Evolutionary conservation across 1,140 invertebrate species (phyloP), one percentile per base, ranked within the genome.

Genomic region (Elysia chlorotica): DNA sequence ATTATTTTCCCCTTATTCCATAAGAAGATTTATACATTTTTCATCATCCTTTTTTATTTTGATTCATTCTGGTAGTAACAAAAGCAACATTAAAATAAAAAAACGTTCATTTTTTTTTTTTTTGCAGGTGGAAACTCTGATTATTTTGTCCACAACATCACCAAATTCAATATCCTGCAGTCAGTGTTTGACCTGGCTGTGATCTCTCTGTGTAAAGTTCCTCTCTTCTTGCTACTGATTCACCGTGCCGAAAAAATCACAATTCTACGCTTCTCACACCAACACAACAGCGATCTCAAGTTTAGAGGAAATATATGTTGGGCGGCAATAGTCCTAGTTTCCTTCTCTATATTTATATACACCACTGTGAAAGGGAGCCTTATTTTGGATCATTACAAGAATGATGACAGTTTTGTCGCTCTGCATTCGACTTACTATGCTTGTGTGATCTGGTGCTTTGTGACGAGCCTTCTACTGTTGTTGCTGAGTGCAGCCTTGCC

Each of bases 161-260:
- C 74, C 17, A 33, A 78, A 38, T 86, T 81, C 65, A 76, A 82
- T n/a, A 63, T 85, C 38, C 75, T 48, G 14, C 67, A 81, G 23
- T 85, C 84, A 3, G 83, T 84, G 10, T 86, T 86, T 80, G 85
- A 86, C 73, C 67, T 85, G 28, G 84, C 80, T 2, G 19, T 85
- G 0, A 35, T 86, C 5, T 74, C 77, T 28, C 35, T 67, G 6
- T 10, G 80, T 1, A 86, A 85, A 75, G 61, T 79, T 2, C 62
- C 82, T 25, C 23, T 79, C 36, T 61, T 77, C n/a, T 65, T 79
- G 1, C 28, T 67, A 33, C 1, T 83, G 0, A 71, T 79, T n/a
- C 53, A 74, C 23, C 57, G 41, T 14, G 59, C 83, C 59, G 85
- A 86, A 67, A 70, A 77, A 28, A 62, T 65, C 19, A 73, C 78